These are phyloP conservation scores for Platygyra sinensis DNA, from an alignment of 64 coral and sea anemone species.

Conservation along the genomic window DNA sequence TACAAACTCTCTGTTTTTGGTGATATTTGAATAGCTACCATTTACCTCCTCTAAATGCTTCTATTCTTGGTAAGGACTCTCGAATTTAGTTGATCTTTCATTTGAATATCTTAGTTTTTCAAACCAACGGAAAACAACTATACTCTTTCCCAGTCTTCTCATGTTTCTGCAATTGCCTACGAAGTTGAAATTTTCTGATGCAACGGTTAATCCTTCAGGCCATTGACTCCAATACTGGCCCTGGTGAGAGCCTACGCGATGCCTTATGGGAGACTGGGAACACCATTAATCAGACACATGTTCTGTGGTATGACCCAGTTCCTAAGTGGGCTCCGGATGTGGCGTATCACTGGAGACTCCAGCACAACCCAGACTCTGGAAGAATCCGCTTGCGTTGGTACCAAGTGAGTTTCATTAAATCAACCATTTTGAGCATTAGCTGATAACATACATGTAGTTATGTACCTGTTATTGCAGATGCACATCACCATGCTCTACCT, in stretches of 20 bases:
- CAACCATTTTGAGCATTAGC: neutral
- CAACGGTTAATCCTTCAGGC: neutral
- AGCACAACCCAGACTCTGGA: constrained; percentile 50
- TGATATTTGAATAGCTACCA: too few relatives aligned
- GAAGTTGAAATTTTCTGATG: neutral
- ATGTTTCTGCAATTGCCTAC: too few relatives aligned
- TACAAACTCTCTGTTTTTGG: too few relatives aligned
- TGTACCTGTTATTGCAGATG: too few relatives aligned
- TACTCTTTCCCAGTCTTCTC: too few relatives aligned
- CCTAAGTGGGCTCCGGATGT: constrained; percentile 6
- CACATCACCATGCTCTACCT: too few relatives aligned
- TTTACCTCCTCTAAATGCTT: too few relatives aligned
- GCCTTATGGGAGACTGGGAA: constrained; percentile 58
- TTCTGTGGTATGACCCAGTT: constrained; percentile 35
- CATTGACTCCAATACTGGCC: constrained; percentile 33
- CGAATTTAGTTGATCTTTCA: too few relatives aligned
- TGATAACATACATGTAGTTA: too few relatives aligned
- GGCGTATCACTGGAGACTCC: constrained; percentile 35
- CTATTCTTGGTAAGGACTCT: too few relatives aligned
- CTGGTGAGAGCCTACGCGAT: constrained; percentile 28
- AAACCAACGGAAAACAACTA: too few relatives aligned
- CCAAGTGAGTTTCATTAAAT: constrained; percentile 1
- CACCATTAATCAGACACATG: constrained; percentile 42
- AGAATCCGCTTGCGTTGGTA: constrained; percentile 49
- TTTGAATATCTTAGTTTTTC: too few relatives aligned